Evolutionary conservation across 53 echinoderm and acorn worm genomes (phyloP), one percentile per base, ranked within the genome.

Genomic region (Mesocentrotus franciscanus): DNA sequence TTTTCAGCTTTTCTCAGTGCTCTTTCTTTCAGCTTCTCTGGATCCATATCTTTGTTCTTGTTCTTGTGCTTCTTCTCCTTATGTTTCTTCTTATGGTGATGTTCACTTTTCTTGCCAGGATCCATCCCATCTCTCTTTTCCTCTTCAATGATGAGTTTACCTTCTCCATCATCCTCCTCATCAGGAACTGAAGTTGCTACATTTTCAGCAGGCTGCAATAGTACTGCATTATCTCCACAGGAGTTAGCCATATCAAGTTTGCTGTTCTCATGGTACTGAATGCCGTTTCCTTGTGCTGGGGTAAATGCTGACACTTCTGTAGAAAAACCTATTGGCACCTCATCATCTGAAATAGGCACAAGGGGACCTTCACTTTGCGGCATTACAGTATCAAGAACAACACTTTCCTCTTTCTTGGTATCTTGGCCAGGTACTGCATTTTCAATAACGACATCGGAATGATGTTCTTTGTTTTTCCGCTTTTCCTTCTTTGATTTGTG

Each of bases 401-500:
- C 96, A 22, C 76, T 29, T 61, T 92, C 85, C 61, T 90, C 85
- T 72, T 96, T 91, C 93, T 83, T 95, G 42, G 60, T 76, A 27
- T 95, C 94, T 70, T 34, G 70, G 9, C 36, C 71, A n/a, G 58
- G 60, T 34, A 55, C 79, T 12, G 60, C 8, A 55, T 55, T 20
- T 60, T 95, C 95, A 95, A 34, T 34, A 2, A 78, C 3, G 33
- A 75, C 95, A 58, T 95, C 75, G 26, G 62, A 3, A 76, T 26
- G 57, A n/a, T 56, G 90, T 57, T 95, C 95, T 64, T 90, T 95
- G 59, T 95, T 90, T 61, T 90, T 95, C 17, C 85, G 71, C 90
- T 96, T 96, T 34, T 96, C 93, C 60, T 96, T 97, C 95, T 96
- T 96, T 11, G 96, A 96, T 90, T 89, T 97, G 71, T 97, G 95